A percentile compares a stretch with the other conserved stretches of the same genome.
These are phyloP conservation scores for Aselliscus stoliczkanus DNA, from an alignment of 2,797 vertebrate genomes.

Conservation along the genomic window DNA sequence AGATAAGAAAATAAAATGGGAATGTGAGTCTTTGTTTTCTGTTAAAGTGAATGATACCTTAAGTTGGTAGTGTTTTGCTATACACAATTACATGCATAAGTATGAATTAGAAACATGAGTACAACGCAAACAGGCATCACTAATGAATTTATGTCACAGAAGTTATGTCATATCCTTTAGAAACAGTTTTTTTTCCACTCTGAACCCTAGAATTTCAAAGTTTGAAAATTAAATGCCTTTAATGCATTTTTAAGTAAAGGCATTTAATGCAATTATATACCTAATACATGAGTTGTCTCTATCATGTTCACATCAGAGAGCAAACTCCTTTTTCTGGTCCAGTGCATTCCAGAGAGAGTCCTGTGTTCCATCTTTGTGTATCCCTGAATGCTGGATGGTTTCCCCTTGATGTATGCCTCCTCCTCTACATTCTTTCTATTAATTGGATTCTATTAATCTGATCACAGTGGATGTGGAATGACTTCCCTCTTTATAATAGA, in stretches of 20 bases:
- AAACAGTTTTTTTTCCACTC: not conserved
- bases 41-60: not conserved
- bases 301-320: not conserved
- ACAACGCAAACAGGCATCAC: not conserved
- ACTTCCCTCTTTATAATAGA: not conserved
- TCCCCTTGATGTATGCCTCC: not conserved
- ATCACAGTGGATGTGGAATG: not conserved
- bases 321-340: not conserved
- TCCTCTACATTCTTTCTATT: not conserved
- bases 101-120: not conserved
- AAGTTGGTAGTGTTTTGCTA: not conserved
- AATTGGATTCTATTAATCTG: not conserved
- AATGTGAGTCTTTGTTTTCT: not conserved
- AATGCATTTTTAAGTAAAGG: not conserved
- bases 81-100: not conserved
- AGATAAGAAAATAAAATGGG: not conserved
- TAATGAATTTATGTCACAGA: not conserved
- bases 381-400: not conserved
- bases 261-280: not conserved
- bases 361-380: not conserved
- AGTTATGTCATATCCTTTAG: not conserved
- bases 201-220: not conserved
- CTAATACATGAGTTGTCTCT: not conserved
- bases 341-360: not conserved
- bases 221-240: not conserved